Base-by-base conservation (phyloP, 2,797 vertebrate species). In the Eupleurogrammus muticus region DNA sequence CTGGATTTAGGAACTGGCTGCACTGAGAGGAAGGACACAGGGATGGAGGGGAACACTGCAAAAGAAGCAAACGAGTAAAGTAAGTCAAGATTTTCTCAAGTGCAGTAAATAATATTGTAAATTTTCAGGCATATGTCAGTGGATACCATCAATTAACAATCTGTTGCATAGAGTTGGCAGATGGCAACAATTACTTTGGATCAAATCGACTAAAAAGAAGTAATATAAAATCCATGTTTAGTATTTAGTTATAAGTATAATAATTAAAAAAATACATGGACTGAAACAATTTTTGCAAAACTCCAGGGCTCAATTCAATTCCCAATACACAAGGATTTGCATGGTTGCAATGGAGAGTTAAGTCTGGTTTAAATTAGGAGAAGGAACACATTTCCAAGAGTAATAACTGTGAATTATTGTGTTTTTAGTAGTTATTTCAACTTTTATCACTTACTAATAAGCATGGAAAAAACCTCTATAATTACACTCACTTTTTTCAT, bases 1-100 rank as follows among this genome's bases (percentile, higher is more conserved):
- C 16, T 46, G 19, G 40, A 35, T 59, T 35, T 74, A 19, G 47
- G 36, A 56, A 54, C 48, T 51, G 70, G 53, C 20, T 42, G 61
- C 50, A 20, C 11, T 51, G 50, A 50, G 2, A 3, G 52, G 48
- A 19, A 49, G 24, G 10, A 40, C 24, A 34, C 4, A 9, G 9
- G 16, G 35, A 54, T 20, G 2, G 19, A 35, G 23, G 20, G 24
- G 56, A 54, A 53, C 21, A 12, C 11, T 23, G 46, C 35, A 65
- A 62, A 64, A 42, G n/a, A 66, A 21, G 12, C 23, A 9, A 61
- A 42, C 53, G 14, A 56, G 54, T 38, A 5, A 19, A 62, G 44
- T 20, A 51, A 24, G 5, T 55, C 20, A 13, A 34, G 20, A 9
- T 17, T 14, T 11, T 59, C 40, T 19, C 32, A 40, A 23, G 4